These are phyloP conservation scores for Aphelenchoides fujianensis DNA, from an alignment of 1,140 invertebrate species.

Conservation along the genomic window DNA sequence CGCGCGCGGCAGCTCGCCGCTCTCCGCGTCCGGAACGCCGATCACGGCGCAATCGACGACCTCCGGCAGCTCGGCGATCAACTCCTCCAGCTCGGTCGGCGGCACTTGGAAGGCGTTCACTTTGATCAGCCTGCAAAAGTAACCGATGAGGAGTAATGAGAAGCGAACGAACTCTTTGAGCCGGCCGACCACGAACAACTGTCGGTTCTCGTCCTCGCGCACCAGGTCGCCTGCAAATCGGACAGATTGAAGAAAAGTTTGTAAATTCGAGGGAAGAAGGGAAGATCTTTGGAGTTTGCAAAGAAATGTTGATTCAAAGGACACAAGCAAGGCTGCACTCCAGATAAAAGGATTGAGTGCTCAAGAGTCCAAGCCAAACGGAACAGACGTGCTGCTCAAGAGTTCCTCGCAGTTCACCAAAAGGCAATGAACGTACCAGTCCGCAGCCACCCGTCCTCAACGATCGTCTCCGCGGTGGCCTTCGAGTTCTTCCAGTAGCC, in stretches of 20 bases:
- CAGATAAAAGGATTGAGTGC: too few species aligned
- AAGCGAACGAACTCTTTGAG: too few species aligned
- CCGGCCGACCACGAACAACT: constrained; percentile 73
- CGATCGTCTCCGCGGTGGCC: constrained; percentile 67
- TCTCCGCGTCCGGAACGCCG: constrained; percentile 71
- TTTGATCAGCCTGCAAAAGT: too few species aligned
- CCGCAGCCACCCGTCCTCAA: constrained; percentile 73
- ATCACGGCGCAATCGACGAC: constrained; percentile 77
- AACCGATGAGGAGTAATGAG: too few species aligned
- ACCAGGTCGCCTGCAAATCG: constrained; percentile 71
- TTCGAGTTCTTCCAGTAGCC: constrained; percentile 29
- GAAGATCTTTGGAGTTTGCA: too few species aligned
- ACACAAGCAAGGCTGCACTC: too few species aligned
- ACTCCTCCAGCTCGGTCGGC: constrained; percentile 78
- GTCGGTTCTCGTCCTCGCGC: constrained; percentile 71
- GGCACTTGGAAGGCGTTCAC: constrained; percentile 80
- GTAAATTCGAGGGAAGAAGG: too few species aligned
- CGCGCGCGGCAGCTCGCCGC: constrained; percentile 75
- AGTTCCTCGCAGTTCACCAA: neutral
- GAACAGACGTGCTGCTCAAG: too few species aligned
- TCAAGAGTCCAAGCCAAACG: too few species aligned
- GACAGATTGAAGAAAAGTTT: too few species aligned
- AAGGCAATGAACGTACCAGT: constrained; percentile 68
- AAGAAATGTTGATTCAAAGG: too few species aligned
- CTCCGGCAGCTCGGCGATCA: constrained; percentile 72